A percentile compares a stretch with the other conserved stretches of the same genome.
Conservation (phyloP, 2,113 vertebrate species). For the Etheostoma spectabile region DNA sequence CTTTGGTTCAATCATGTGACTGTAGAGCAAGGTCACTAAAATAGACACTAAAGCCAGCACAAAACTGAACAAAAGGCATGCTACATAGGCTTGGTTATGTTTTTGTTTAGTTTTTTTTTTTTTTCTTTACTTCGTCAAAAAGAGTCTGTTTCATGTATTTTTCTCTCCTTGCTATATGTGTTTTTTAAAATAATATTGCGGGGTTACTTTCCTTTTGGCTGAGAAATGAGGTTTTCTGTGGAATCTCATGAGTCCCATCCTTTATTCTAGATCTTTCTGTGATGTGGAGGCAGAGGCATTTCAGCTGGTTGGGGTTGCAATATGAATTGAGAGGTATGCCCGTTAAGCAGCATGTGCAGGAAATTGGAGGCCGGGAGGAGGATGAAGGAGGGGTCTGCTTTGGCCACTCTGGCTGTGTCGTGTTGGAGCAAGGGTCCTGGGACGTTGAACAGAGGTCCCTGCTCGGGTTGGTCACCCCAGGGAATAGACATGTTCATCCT, state of each 20-base stretch:
- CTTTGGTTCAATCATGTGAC: conserved; percentile 74
- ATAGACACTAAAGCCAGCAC: conserved; percentile 84
- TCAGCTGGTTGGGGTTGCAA: conserved; percentile 86
- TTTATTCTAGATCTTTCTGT: conserved; percentile 69
- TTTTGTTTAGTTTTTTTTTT: conserved; percentile 42
- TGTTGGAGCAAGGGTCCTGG: conserved; percentile 81
- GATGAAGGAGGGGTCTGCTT: conserved; percentile 79
- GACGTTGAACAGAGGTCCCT: conserved; percentile 58
- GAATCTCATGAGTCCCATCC: conserved; percentile 65
- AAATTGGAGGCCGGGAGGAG: conserved; percentile 72
- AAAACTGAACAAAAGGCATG: conserved; percentile 83
- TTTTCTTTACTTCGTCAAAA: conserved; percentile 56
- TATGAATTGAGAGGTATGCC: conserved; percentile 85
- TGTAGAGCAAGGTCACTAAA: conserved; percentile 68
- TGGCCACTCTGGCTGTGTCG: conserved; percentile 78
- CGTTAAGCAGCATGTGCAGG: conserved; percentile 87
- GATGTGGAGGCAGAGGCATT: conserved; percentile 80
- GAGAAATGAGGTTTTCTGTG: conserved; percentile 64
- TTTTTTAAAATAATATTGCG: conserved; percentile 48
- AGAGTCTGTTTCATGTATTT: conserved; percentile 39
- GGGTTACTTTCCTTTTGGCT: conserved; percentile 67
- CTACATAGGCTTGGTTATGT: conserved; percentile 80
- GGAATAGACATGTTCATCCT: conserved; percentile 85
- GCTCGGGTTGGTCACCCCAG: conserved; percentile 86
- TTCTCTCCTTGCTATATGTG: conserved; percentile 46